phyloP scores from a whole-genome alignment of 2,888 invertebrate genomes.

The Nemoura dubitans region DNA sequence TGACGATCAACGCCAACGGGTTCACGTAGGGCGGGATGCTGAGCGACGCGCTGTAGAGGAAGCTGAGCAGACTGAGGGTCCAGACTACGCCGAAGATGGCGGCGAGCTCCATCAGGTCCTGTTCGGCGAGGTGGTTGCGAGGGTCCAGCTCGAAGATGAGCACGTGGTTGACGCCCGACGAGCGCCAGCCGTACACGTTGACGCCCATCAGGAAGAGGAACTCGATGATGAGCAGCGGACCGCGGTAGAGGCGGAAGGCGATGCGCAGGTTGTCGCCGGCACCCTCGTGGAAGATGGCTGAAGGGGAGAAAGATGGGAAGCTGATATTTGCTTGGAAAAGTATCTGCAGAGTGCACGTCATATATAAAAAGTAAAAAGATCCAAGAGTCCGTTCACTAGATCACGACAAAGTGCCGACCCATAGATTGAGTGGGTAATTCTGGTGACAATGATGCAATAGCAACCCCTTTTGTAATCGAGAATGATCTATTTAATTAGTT shows the following conservation, averaged over 20 bases:
- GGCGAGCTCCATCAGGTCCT: constrained; percentile 93
- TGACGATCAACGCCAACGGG: constrained; percentile 83
- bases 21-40: constrained; percentile 93
- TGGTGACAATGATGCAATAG: too few relatives aligned
- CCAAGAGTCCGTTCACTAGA: too few relatives aligned
- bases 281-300: constrained; percentile 80
- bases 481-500: too few relatives aligned
- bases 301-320: constrained; percentile 54
- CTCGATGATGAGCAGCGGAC: constrained; percentile 89
- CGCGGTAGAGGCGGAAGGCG: constrained; percentile 91
- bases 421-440: too few relatives aligned
- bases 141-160: constrained; percentile 97
- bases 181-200: constrained; percentile 97
- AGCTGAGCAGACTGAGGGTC: constrained; percentile 89
- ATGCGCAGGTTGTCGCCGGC: constrained; percentile 63
- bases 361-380: too few relatives aligned
- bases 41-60: constrained; percentile 69
- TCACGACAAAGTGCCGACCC: too few relatives aligned
- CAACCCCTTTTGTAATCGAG: too few relatives aligned
- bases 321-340: neutral
- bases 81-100: constrained; percentile 94
- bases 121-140: constrained; percentile 91
- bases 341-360: neutral
- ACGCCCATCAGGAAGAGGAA: constrained; percentile 95
- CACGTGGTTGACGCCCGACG: constrained; percentile 97